phyloP scores from a whole-genome alignment of 2,113 vertebrate genomes.

The Sinocyclocheilus grahami region DNA sequence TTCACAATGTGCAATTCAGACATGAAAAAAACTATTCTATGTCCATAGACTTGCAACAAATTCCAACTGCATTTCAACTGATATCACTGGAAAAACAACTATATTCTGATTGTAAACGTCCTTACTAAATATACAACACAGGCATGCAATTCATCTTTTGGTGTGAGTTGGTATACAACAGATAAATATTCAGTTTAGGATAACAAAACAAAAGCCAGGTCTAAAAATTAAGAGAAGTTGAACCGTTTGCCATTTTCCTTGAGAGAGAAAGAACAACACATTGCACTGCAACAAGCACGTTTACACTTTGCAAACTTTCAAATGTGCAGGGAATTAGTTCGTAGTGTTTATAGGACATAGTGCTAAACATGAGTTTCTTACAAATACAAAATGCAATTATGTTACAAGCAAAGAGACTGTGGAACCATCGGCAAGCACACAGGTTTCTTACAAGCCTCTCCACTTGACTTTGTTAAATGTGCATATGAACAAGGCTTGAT shows the following conservation, averaged over 20 bases:
- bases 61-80: conserved; percentile 92
- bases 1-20: conserved; percentile 99
- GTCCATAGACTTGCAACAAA: conserved; percentile 93
- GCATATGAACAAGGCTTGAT: conserved; percentile 20
- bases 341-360: conserved; percentile 16
- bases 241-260: conserved; percentile 66
- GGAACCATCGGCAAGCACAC: conserved; percentile 71
- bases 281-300: conserved; percentile 59
- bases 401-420: conserved; percentile 75
- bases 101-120: conserved; percentile 84
- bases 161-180: conserved; percentile 85
- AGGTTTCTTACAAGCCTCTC: conserved; percentile 64
- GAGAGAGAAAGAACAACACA: conserved; percentile 43
- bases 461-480: conserved; percentile 61
- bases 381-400: conserved; percentile 72
- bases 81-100: conserved; percentile 77
- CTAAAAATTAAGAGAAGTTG: conserved; percentile 69
- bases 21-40: conserved; percentile 96
- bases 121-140: conserved; percentile 99
- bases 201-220: conserved; percentile 78
- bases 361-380: conserved; percentile 67
- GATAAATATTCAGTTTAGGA: conserved; percentile 84
- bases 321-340: conserved; percentile 38
- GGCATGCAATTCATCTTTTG: conserved; percentile 97
- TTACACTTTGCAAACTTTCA: conserved; percentile 44